Evolutionary conservation across 2,113 vertebrate genomes (phyloP).

Genomic region (Chaetops frenatus): DNA sequence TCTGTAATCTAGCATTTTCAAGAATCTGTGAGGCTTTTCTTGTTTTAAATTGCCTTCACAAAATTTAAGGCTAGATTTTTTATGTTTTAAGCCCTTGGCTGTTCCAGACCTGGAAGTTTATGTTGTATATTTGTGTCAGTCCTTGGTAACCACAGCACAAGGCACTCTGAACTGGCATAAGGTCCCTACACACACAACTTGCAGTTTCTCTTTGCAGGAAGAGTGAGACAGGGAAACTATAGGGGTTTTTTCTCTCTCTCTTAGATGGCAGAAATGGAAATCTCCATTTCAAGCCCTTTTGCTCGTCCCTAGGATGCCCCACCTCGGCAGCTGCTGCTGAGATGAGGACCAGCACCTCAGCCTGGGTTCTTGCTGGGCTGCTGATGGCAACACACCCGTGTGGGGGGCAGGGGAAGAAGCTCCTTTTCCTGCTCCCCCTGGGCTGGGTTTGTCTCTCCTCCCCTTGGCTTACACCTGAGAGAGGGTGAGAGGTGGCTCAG

Average conservation of each 20-base stretch:
- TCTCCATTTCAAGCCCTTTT: background rate
- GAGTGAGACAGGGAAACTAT: background rate
- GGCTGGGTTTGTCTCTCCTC: background rate
- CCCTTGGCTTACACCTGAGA: background rate
- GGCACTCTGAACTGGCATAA: background rate
- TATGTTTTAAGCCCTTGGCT: background rate
- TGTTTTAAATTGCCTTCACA: background rate
- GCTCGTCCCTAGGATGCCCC: background rate
- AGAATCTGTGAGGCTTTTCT: background rate
- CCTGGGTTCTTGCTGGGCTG: background rate
- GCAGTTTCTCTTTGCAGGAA: background rate
- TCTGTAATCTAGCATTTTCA: background rate
- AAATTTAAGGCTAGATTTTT: background rate
- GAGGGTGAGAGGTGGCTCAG: background rate
- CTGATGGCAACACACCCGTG: accelerated
- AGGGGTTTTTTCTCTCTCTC: background rate
- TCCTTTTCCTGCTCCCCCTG: background rate
- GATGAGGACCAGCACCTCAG: background rate
- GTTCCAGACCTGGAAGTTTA: background rate
- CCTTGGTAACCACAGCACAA: background rate
- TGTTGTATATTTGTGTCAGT: background rate
- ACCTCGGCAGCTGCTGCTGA: background rate
- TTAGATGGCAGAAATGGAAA: background rate
- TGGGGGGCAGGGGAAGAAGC: background rate
- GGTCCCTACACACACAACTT: background rate